Conservation (phyloP, 2,797 vertebrate species). For the Cyprinella venusta region DNA sequence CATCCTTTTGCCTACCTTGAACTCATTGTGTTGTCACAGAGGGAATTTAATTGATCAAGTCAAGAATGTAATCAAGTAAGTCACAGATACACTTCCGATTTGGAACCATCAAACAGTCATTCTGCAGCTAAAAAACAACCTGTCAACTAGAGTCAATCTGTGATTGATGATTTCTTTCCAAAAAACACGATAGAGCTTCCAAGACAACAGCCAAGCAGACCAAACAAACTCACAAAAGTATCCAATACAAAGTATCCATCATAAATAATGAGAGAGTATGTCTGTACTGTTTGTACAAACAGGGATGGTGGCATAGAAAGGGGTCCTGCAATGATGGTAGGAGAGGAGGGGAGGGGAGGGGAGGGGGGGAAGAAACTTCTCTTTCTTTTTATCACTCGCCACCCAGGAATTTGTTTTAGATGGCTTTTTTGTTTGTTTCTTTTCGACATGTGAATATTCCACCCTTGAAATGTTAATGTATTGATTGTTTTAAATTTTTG, state of each 20-base stretch:
- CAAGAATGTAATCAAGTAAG: not conserved
- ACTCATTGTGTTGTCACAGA: not conserved
- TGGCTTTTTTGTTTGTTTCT: not conserved
- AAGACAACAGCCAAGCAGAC: slow-evolving; percentile 33
- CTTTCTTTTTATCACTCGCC: not conserved
- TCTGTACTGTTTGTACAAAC: slow-evolving; percentile 22
- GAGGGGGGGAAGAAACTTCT: too few relatives aligned
- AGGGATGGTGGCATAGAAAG: slow-evolving; percentile 27
- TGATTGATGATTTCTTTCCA: slow-evolving; percentile 16
- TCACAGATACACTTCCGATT: slow-evolving; percentile 4
- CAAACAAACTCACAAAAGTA: slow-evolving; percentile 28
- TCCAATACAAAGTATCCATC: slow-evolving; percentile 39
- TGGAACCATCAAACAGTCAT: slow-evolving; percentile 2
- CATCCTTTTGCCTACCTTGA: not conserved
- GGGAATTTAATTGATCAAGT: not conserved
- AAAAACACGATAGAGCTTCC: slow-evolving; percentile 12
- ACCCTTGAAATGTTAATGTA: too few relatives aligned
- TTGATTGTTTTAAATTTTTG: too few relatives aligned
- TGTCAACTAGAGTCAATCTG: not conserved
- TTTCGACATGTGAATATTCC: too few relatives aligned
- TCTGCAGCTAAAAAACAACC: slow-evolving; percentile 11
- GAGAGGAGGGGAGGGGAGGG: too few relatives aligned
- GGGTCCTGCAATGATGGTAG: slow-evolving; percentile 10
- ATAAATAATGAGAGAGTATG: slow-evolving; percentile 33
- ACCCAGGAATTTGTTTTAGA: slow-evolving; percentile 52